Evolutionary conservation across 2,113 vertebrate species (phyloP), one percentile per base, ranked within the genome.

Genomic region (Callipepla squamata): DNA sequence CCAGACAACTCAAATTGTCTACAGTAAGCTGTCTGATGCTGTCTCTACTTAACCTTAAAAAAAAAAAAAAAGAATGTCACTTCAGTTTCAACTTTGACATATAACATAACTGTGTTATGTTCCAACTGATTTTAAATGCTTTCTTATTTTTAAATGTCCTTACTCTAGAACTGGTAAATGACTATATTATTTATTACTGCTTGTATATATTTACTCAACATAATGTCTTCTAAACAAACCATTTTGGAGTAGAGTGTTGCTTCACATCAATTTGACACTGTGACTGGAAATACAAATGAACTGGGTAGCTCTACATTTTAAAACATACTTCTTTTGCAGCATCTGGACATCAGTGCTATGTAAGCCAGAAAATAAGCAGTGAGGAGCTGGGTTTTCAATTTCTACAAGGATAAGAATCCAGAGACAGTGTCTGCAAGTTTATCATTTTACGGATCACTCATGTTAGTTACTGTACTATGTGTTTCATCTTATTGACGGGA

Each of bases 281-380:
- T 48, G 44, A 44, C 7, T 48, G 1, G 22, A 80, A 85, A 42
- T 6, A 69, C 6, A 50, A 36, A 85, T 76, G 5, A 23, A 0
- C 3, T 61, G 26, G 0, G 1, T n/a, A 51, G 4, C 10, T 67
- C 7, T 50, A 26, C 6, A 16, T 1, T 25, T 38, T 70, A 75
- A 86, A 79, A n/a, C 0, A 6, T 9, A 50, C 14, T 25, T 36
- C 13, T 50, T 3, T 58, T 47, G 30, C 15, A 34, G 5, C 0
- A 1, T 50, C 5, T 44, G 17, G 70, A 19, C 38, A 57, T 47
- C 44, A 51, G 11, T 23, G 4, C 4, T 65, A 5, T 36, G 59
- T 77, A 83, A 62, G 18, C 9, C 4, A 12, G 84, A 76, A 44
- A 4, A 45, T 13, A 68, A 47, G 12, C 36, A 76, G 13, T 14